phyloP scores from a whole-genome alignment of 2,888 invertebrate species.

The Cantharis lateralis region DNA sequence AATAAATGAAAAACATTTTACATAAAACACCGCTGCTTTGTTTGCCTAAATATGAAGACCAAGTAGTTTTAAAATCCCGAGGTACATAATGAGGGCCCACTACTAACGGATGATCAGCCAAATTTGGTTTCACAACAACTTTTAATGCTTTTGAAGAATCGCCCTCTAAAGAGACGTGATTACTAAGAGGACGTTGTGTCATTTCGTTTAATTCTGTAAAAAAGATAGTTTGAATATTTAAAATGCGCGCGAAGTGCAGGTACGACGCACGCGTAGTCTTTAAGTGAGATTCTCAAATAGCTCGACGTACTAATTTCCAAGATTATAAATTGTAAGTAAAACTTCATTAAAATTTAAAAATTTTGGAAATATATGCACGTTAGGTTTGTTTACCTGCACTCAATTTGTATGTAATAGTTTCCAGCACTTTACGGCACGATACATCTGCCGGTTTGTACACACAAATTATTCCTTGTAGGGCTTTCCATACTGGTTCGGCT shows the following conservation, averaged over 20 bases:
- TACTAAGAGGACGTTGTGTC: constrained; percentile 63
- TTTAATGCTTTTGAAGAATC: constrained; percentile 62
- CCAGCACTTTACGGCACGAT: constrained; percentile 60
- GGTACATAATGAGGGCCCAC: constrained; percentile 76
- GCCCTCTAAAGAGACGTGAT: constrained; percentile 67
- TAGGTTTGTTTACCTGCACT: constrained; percentile 65
- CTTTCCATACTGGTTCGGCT: constrained; percentile 66
- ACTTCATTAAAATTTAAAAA: not conserved
- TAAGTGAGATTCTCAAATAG: not conserved
- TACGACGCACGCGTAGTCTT: not conserved
- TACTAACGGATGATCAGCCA: constrained; percentile 75
- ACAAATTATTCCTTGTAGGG: constrained; percentile 76
- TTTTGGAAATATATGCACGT: not conserved
- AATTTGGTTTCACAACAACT: constrained; percentile 67
- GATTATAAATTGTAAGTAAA: constrained; percentile 13
- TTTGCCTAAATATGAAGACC: constrained; percentile 64
- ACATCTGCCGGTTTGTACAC: constrained; percentile 77
- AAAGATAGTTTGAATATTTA: constrained; percentile 6
- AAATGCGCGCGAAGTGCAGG: constrained; percentile 9
- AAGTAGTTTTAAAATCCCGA: constrained; percentile 67
- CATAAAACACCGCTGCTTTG: constrained; percentile 76
- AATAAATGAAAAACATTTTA: constrained; percentile 51
- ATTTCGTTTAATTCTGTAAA: constrained; percentile 72
- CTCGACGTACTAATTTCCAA: not conserved
- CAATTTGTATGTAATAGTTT: constrained; percentile 65